Base-by-base conservation (phyloP, 2,797 vertebrate genomes). In the Odontamblyopus rebecca region DNA sequence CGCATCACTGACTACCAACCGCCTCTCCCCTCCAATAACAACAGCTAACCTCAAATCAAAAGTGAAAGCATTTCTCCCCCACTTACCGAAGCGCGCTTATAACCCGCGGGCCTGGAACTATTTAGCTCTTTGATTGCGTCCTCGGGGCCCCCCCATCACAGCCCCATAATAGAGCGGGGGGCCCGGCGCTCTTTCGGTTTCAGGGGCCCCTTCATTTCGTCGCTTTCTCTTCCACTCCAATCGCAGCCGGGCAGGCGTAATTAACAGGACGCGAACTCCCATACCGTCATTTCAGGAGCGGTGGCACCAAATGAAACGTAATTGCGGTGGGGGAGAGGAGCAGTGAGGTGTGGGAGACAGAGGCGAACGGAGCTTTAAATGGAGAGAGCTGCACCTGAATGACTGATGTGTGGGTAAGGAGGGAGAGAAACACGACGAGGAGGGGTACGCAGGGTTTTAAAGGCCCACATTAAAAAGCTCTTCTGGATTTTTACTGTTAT, bases 251-350 rank as follows among this genome's bases (percentile, higher is more conserved):
- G 80, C 74, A 61, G 82, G 78, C 79, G 81, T 91, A 89, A 91
- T 92, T 92, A 91, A 88, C 82, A 86, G 80, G 80, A 85, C 82
- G 83, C 77, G 86, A 89, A 91, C 86, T 89, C 86, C 87, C 84
- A 88, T 81, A 81, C 69, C 0, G 63, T 85, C 77, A 86, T 81
- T 88, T 91, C 80, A 73, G 85, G 90, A 89, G 87, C 86, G 89
- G 88, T 82, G 78, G 82, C 80, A 69, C 90, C 89, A 91, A 91
- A 93, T 92, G 86, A 91, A 92, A 89, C 85, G 88, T 93, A 92
- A 93, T 91, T 92, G 90, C 89, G 88, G 68, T 80, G 90, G 89
- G 89, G 91, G 82, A 11, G 51, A 85, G 81, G 74, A 90, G 85
- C 82, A 64, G 78, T 83, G 84, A 69, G 84, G 88, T 86, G 86